Conservation (phyloP, 2,888 invertebrate genomes). For the Melitaea athalia region DNA sequence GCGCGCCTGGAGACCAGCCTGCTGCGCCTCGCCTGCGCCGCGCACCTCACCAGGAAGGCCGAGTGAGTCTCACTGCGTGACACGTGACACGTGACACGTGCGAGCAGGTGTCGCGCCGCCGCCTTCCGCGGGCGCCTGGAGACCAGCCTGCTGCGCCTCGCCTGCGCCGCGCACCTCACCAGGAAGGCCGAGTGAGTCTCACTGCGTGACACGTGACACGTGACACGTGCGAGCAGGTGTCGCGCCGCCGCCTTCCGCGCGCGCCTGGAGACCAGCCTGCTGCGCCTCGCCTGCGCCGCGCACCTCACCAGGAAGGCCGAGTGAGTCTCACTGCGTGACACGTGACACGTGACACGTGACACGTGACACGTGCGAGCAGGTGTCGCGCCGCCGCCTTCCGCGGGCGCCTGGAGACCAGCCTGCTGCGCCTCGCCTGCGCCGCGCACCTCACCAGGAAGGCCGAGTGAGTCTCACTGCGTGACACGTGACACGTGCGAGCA, state of each 20-base stretch:
- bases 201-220: neutral
- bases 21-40: constrained; percentile 60
- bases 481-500: too few species aligned
- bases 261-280: constrained; percentile 82
- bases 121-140: constrained; percentile 90
- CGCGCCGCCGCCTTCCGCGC: constrained; percentile 89
- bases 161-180: constrained; percentile 66
- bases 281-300: constrained; percentile 59
- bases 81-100: constrained; percentile 68
- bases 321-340: constrained; percentile 49
- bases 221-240: too few species aligned
- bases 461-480: too few species aligned
- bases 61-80: constrained; percentile 54
- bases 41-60: constrained; percentile 69
- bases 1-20: constrained; percentile 86
- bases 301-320: constrained; percentile 72
- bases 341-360: too few species aligned
- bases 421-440: too few species aligned
- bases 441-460: too few species aligned
- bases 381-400: too few species aligned
- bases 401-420: too few species aligned
- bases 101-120: constrained; percentile 92
- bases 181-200: constrained; percentile 67
- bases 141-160: constrained; percentile 62
- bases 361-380: too few species aligned